phyloP scores from a whole-genome alignment of 2,113 vertebrate species.

The Phalacrocorax aristotelis region DNA sequence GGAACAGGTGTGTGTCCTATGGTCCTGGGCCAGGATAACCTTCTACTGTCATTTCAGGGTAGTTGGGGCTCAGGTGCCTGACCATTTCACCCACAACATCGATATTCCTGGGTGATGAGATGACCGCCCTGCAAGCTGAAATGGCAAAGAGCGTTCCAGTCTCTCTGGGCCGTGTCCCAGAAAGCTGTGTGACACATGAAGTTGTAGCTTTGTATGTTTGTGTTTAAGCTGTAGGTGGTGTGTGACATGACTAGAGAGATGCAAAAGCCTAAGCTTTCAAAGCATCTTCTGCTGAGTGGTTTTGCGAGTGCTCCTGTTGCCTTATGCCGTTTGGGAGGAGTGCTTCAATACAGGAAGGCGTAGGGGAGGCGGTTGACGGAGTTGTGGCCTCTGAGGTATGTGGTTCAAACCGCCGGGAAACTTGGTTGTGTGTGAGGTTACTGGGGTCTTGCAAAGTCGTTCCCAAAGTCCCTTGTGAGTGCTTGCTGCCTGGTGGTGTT shows the following conservation, averaged over 20 bases:
- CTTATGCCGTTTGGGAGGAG: rapidly evolving
- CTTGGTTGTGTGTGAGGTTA: background rate
- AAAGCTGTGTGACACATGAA: rapidly evolving
- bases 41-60: background rate
- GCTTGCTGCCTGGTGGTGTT: background rate
- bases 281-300: background rate
- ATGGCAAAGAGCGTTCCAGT: background rate
- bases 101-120: background rate
- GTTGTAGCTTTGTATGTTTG: background rate
- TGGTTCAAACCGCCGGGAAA: background rate
- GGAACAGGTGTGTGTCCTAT: background rate
- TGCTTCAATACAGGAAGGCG: background rate
- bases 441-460: background rate
- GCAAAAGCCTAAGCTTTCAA: background rate
- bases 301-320: rapidly evolving
- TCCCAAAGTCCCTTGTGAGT: background rate
- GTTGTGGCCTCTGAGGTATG: background rate
- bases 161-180: rapidly evolving
- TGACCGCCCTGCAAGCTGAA: background rate
- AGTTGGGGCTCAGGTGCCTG: background rate
- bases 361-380: background rate
- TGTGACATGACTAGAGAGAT: background rate
- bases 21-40: background rate
- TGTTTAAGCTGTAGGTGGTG: background rate
- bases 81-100: background rate